Evolutionary conservation across 2,888 invertebrate genomes (phyloP).

Genomic region (Abrostola tripartita): DNA sequence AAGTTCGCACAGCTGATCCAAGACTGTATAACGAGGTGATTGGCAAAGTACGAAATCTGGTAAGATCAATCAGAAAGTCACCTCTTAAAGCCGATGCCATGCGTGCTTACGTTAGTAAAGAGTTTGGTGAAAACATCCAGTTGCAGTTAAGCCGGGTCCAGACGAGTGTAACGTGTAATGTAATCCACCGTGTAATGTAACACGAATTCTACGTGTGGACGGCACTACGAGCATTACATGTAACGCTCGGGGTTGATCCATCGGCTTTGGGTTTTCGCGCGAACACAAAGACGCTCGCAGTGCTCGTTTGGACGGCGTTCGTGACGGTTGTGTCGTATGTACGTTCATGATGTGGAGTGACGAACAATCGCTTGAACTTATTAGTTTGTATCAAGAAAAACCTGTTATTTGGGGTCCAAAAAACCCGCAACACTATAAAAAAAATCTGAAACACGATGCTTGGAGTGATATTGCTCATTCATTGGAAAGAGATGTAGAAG

Average conservation of each 20-base stretch:
- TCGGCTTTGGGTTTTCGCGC: no score
- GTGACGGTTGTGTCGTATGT: constrained; percentile 38
- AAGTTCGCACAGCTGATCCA: no score
- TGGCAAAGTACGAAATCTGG: constrained; percentile 5
- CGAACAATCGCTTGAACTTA: constrained; percentile 36
- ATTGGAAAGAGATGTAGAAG: constrained; percentile 45
- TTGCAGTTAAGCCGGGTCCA: constrained; percentile 11
- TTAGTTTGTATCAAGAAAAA: constrained; percentile 31
- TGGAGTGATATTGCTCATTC: constrained; percentile 48
- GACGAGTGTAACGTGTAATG: constrained; percentile 9
- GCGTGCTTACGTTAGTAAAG: constrained; percentile 12
- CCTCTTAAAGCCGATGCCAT: constrained; percentile 12
- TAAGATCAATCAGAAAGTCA: constrained; percentile 2
- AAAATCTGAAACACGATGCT: constrained; percentile 41
- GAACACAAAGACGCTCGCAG: no score
- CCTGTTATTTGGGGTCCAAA: constrained; percentile 27
- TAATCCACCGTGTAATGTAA: constrained; percentile 21
- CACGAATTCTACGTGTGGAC: constrained; percentile 23
- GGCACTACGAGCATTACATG: constrained; percentile 27
- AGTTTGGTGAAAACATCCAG: constrained; percentile 19
- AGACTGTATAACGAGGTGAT: constrained; percentile 11
- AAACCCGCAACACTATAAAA: constrained; percentile 23
- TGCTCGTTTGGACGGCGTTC: constrained; percentile 32
- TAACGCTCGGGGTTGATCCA: constrained; percentile 5
- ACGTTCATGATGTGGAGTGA: constrained; percentile 41